These are phyloP conservation scores for Homarus americanus DNA, from an alignment of 1,140 invertebrate species.

Conservation along the genomic window DNA sequence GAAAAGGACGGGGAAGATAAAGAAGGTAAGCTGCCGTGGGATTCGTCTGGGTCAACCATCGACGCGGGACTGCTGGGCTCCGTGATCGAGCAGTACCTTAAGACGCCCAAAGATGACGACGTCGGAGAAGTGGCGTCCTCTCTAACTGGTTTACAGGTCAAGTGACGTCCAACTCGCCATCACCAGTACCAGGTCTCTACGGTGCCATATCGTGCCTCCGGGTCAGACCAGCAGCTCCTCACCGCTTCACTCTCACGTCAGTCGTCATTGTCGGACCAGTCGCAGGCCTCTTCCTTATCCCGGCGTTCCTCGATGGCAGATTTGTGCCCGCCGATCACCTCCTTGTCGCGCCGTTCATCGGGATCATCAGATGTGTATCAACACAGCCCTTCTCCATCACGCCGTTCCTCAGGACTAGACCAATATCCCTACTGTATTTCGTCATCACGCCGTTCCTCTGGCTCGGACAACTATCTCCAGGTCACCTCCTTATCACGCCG, in stretches of 20 bases:
- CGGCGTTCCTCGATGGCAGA: background rate
- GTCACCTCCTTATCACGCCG: background rate
- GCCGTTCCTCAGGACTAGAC: background rate
- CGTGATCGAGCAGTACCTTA: constrained; percentile 70
- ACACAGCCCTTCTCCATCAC: background rate
- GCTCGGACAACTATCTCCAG: background rate
- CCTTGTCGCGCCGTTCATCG: constrained; percentile 32
- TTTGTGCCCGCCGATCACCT: background rate
- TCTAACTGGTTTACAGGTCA: constrained; percentile 68
- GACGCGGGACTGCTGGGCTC: constrained; percentile 68
- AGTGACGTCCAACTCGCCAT: constrained; percentile 68
- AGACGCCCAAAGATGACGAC: constrained; percentile 58
- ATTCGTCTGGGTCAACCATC: constrained; percentile 54
- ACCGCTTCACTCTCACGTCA: constrained; percentile 16
- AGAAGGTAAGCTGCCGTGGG: constrained; percentile 54
- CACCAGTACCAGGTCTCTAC: constrained; percentile 43
- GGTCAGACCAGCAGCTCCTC: constrained; percentile 10
- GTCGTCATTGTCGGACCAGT: constrained; percentile 15
- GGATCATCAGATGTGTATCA: background rate
- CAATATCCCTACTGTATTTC: background rate
- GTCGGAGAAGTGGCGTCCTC: constrained; percentile 43
- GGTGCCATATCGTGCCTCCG: background rate
- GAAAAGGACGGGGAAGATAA: constrained; percentile 16
- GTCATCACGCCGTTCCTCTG: background rate
- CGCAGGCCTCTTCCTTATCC: constrained; percentile 29